phyloP scores from a whole-genome alignment of 2,113 vertebrate genomes.

The Pomatorhinus ruficollis region DNA sequence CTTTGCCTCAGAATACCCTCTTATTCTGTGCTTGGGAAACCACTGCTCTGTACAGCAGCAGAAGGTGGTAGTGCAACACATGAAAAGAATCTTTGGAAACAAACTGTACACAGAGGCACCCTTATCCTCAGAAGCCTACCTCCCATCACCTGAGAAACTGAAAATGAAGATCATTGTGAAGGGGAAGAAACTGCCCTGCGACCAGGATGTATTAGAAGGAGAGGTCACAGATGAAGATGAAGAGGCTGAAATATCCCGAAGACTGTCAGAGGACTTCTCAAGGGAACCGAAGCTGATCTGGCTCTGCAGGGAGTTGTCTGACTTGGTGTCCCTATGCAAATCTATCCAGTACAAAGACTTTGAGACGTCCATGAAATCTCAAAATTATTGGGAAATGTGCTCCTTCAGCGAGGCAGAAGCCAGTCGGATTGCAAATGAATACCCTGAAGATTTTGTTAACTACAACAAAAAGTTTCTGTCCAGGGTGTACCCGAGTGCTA shows the following conservation, averaged over 20 bases:
- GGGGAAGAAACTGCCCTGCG: constrained; percentile 86
- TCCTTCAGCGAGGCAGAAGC: constrained; percentile 93
- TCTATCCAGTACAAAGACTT: constrained; percentile 86
- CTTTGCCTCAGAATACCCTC: constrained; percentile 89
- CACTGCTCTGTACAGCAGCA: constrained; percentile 90
- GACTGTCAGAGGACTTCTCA: constrained; percentile 73
- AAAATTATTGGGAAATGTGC: constrained; percentile 91
- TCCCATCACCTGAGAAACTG: constrained; percentile 92
- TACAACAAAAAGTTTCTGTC: constrained; percentile 94
- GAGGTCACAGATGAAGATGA: constrained; percentile 96
- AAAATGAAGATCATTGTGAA: constrained; percentile 89
- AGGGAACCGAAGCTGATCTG: constrained; percentile 82
- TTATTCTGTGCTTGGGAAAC: constrained; percentile 91
- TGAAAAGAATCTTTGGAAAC: constrained; percentile 86
- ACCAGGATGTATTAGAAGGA: constrained; percentile 84
- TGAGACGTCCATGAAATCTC: constrained; percentile 84
- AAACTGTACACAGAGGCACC: constrained; percentile 85
- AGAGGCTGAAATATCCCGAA: constrained; percentile 86
- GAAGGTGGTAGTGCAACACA: constrained; percentile 85
- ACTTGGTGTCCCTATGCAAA: constrained; percentile 88
- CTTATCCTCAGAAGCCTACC: constrained; percentile 76
- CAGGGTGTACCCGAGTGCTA: constrained; percentile 89
- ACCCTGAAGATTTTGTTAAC: constrained; percentile 92
- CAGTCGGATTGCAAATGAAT: constrained; percentile 89
- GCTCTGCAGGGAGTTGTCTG: constrained; percentile 89